phyloP scores from a whole-genome alignment of 2,113 vertebrate genomes.

The Sapajus apella region DNA sequence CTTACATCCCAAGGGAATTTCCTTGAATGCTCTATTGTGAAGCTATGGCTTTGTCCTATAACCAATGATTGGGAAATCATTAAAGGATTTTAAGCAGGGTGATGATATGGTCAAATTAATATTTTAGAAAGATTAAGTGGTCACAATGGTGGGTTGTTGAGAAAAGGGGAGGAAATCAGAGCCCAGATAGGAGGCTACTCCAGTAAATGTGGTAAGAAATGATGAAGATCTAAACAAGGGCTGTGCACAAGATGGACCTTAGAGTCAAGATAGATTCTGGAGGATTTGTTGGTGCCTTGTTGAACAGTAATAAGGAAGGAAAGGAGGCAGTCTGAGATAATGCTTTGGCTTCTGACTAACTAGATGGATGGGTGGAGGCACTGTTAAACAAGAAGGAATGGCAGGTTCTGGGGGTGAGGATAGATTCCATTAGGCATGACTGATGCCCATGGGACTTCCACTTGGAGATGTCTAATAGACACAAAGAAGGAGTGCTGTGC shows the following conservation, averaged over 20 bases:
- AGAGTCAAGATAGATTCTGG: background rate
- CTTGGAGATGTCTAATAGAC: background rate
- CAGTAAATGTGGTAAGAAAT: background rate
- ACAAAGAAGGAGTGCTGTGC: background rate
- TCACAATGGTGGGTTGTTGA: background rate
- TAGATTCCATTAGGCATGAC: background rate
- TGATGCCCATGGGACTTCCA: background rate
- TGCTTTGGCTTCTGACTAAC: background rate
- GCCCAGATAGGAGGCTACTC: background rate
- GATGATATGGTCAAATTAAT: background rate
- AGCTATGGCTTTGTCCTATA: constrained; percentile 8
- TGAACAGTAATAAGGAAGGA: background rate
- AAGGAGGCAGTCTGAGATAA: background rate
- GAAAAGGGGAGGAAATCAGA: background rate
- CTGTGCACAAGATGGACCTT: background rate
- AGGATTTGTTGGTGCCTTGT: background rate
- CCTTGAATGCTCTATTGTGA: background rate
- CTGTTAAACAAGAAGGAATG: background rate
- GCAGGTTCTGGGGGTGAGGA: background rate
- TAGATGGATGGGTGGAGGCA: background rate
- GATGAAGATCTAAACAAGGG: background rate
- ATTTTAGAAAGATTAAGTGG: background rate
- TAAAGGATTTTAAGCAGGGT: background rate
- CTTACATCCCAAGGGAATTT: background rate
- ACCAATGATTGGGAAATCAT: background rate